Evolutionary conservation across 2,797 vertebrate species (phyloP).

Genomic region (Champsocephalus esox): DNA sequence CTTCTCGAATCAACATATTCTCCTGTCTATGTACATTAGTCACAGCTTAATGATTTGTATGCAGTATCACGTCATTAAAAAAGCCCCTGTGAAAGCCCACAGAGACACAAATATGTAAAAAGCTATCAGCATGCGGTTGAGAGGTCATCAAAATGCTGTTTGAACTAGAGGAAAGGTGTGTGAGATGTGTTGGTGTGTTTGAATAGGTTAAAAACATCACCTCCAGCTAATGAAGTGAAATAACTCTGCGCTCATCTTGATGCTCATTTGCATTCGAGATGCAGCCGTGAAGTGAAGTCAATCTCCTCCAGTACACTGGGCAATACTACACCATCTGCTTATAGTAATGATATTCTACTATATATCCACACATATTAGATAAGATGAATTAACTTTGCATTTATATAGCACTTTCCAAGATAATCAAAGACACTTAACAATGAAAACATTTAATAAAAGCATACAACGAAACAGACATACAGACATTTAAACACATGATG

Average conservation of each 20-base stretch:
- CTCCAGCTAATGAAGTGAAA: slow-evolving; percentile 27
- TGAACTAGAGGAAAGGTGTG: slow-evolving; percentile 12
- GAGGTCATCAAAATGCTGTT: slow-evolving; percentile 17
- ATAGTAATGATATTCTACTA: neutral
- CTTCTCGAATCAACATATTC: neutral
- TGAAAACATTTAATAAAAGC: too few species aligned
- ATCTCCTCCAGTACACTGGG: neutral
- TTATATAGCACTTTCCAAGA: too few species aligned
- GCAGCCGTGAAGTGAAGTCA: neutral
- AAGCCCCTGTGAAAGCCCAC: neutral
- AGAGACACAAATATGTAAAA: neutral
- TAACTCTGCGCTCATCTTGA: slow-evolving; percentile 5
- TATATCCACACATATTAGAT: too few species aligned
- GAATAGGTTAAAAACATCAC: neutral
- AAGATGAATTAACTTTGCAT: too few species aligned
- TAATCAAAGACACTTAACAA: too few species aligned
- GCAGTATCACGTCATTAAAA: neutral
- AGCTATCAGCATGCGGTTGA: neutral
- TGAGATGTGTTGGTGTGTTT: slow-evolving; percentile 12
- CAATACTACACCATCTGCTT: neutral
- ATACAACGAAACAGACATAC: too few species aligned
- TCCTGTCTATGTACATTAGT: neutral
- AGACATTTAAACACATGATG: too few species aligned
- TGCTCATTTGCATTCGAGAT: slow-evolving; percentile 30
- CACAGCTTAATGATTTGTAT: neutral